A percentile compares a stretch with the other conserved stretches of the same genome.
phyloP scores from a whole-genome alignment of 2,888 invertebrate species.

The Nymphalis polychloros region DNA sequence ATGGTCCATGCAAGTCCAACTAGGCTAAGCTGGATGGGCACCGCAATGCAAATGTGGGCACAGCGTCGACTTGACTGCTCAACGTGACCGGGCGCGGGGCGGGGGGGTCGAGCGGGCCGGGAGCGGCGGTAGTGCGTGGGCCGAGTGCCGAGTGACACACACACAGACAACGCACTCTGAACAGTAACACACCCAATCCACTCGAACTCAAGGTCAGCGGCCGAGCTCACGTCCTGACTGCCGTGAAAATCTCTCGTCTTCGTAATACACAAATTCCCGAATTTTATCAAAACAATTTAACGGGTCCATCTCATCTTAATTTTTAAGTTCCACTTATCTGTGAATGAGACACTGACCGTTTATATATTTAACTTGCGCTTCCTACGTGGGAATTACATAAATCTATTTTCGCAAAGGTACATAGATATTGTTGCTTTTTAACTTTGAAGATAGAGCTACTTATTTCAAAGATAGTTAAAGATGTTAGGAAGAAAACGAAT shows the following conservation, averaged over 20 bases:
- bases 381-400: too few relatives aligned
- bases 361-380: too few relatives aligned
- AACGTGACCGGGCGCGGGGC: slow-evolving; percentile 44
- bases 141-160: background rate
- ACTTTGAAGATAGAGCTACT: too few relatives aligned
- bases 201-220: slow-evolving; percentile 25
- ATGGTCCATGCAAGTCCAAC: background rate
- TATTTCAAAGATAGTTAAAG: too few relatives aligned
- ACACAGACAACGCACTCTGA: background rate
- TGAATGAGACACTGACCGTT: too few relatives aligned
- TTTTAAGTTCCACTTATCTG: background rate
- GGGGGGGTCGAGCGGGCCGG: slow-evolving; percentile 44
- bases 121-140: slow-evolving; percentile 27
- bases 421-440: too few relatives aligned
- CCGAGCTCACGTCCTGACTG: background rate
- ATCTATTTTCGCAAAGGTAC: too few relatives aligned
- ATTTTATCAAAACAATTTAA: background rate
- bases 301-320: background rate
- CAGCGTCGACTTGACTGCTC: slow-evolving; percentile 34
- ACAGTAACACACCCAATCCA: slow-evolving; percentile 9
- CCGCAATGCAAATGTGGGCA: slow-evolving; percentile 50
- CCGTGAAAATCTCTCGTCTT: background rate
- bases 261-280: background rate
- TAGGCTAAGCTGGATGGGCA: slow-evolving; percentile 41
- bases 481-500: too few relatives aligned